Evolutionary conservation across 2,797 vertebrate genomes (phyloP), one percentile per base, ranked within the genome.

Genomic region (Acomys russatus): DNA sequence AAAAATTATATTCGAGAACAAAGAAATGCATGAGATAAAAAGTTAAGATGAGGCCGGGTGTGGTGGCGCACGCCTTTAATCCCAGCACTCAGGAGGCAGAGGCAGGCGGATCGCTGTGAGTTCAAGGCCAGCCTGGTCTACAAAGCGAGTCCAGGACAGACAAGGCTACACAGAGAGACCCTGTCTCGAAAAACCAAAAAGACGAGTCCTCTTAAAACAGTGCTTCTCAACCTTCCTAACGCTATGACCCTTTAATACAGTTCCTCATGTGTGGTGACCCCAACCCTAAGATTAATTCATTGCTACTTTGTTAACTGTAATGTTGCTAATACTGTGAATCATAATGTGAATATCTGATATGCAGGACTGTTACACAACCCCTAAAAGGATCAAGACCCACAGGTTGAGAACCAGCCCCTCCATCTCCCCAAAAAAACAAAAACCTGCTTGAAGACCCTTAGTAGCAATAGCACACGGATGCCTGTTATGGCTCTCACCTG

Each of bases 21-120:
- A 95, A 97, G 96, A 89, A 76, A 84, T 80, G 23, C 94, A 56
- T 94, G 64, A 90, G 88, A 93, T 92, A 68, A 38, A 84, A 71
- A 82, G 89, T 70, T 63, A 63, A n/a, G 22, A 44, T 44, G 9
- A 44, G 44, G 44, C 44, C 44, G 44, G 44, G 44, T 4, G 44
- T 44, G 44, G 44, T 44, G 44, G 44, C 44, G 44, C 44, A 44
- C 4, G 44, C 44, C 44, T 44, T 44, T 44, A 44, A 44, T 44
- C 44, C 44, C 44, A 44, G 44, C 44, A 44, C 44, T 44, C 44
- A 4, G 44, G 44, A 44, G 44, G 44, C 44, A 4, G 44, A 44
- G 44, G 44, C 44, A 44, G 44, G 44, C 44, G 44, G 44, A 44
- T 44, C 4, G 44, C 44, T 44, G 4, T 44, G 44, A 44, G 44